phyloP scores from a whole-genome alignment of 2,888 invertebrate species.

The Orgyia antiqua region DNA sequence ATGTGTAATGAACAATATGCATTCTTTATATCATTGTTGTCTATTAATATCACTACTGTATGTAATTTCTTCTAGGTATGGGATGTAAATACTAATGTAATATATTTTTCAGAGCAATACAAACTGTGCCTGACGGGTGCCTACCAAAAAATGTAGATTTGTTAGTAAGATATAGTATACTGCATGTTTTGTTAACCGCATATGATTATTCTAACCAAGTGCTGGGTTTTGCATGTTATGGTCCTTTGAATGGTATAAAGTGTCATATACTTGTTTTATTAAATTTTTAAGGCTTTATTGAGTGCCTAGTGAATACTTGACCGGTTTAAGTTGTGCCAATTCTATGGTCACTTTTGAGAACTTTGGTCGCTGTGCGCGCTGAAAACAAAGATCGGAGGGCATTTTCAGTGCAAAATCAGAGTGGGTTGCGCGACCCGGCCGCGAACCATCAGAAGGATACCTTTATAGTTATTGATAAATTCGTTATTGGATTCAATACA shows the following conservation, averaged over 20 bases:
- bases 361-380: too few relatives aligned
- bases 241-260: conserved; percentile 12
- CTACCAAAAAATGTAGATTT: conserved; percentile 77
- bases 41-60: conserved; percentile 10
- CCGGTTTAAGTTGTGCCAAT: too few relatives aligned
- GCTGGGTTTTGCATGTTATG: conserved; percentile 5
- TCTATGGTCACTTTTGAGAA: too few relatives aligned
- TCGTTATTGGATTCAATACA: too few relatives aligned
- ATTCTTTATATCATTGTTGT: not conserved
- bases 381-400: too few relatives aligned
- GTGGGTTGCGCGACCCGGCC: too few relatives aligned
- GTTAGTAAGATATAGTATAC: conserved; percentile 67
- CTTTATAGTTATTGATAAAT: too few relatives aligned
- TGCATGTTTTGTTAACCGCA: conserved; percentile 47
- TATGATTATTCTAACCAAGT: conserved; percentile 20
- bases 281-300: not conserved
- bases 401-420: too few relatives aligned
- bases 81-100: conserved; percentile 33
- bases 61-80: conserved; percentile 9
- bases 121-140: conserved; percentile 73
- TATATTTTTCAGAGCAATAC: conserved; percentile 70
- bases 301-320: too few relatives aligned
- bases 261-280: not conserved
- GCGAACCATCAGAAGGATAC: too few relatives aligned
- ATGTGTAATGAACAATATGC: conserved; percentile 19